Conservation (phyloP, 2,113 vertebrate genomes). For the Gymnogyps californianus region DNA sequence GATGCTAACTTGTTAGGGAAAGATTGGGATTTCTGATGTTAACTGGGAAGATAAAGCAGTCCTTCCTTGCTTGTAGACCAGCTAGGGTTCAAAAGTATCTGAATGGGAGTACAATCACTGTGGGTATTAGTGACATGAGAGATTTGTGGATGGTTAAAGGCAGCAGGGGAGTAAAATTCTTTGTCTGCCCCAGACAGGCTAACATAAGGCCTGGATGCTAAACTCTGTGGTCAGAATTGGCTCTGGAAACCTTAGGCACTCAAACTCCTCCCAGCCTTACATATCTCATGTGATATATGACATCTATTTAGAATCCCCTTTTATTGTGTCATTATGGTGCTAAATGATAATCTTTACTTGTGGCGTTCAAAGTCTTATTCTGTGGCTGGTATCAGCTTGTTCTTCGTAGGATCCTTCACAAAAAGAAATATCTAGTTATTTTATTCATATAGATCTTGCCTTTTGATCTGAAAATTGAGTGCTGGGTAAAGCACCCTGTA, state of each 20-base stretch:
- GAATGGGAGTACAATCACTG: background rate
- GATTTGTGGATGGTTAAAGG: background rate
- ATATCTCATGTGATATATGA: background rate
- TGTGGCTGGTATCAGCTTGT: background rate
- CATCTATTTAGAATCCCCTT: background rate
- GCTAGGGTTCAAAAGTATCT: background rate
- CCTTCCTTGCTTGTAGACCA: background rate
- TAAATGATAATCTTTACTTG: background rate
- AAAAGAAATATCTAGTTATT: background rate
- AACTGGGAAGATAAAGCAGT: background rate
- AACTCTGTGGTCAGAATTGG: background rate
- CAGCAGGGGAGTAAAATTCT: background rate
- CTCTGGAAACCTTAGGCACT: background rate
- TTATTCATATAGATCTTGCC: background rate
- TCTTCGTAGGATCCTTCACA: background rate
- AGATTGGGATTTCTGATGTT: background rate
- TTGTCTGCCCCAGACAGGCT: background rate
- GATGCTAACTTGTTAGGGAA: background rate
- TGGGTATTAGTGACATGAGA: background rate
- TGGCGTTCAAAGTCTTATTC: background rate
- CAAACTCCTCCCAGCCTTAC: background rate
- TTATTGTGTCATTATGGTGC: background rate
- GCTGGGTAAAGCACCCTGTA: background rate
- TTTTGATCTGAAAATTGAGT: background rate
- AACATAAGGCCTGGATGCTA: background rate